Base-by-base conservation (phyloP, 1,140 invertebrate genomes). In the Dreissena rostriformis region DNA sequence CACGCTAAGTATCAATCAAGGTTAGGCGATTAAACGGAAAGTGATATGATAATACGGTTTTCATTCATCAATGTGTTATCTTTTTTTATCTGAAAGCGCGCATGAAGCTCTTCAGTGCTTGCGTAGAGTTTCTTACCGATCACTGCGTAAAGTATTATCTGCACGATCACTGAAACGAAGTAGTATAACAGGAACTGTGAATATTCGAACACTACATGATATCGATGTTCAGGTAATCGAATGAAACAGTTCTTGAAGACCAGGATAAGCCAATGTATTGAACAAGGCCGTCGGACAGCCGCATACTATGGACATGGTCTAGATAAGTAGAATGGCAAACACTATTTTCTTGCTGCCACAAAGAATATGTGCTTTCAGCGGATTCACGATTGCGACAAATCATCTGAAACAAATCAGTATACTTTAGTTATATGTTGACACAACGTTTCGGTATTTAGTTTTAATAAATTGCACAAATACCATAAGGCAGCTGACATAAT, bases 281-380 rank as follows among this genome's bases (percentile, higher is more conserved):
- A 89, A 94, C 24, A 93, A 29, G 0, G 89, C 85, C 12, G 91
- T 93, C 15, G 93, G 93, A 0, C 89, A 73, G 24, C 89, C 91
- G 76, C 89, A 91, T 7, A 86, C 15, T 26, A 93, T 74, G 11
- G 92, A 89, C 15, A 89, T 52, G 0, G 89, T 80, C 93, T 93
- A 94, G 61, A 94, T 91, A 53, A 87, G 55, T 0, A 82, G 63
- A 12, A 94, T 91, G 53, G 91, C 88, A 26, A 91, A 19, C 0
- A 91, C 29, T 11, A 93, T 91, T 11, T 92, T 88, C 15, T 67
- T 90, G 82, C 26, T 89, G 91, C 82, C n/a, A n/a, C n/a, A 93
- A n/a, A 93, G 52, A 24, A 94, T 91, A 84, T 94, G 92, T 19
- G 93, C 92, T 70, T 90, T 87, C 57, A 93, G 91, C 0, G 92